Conservation (phyloP, 1,140 invertebrate genomes). For the Contarinia nasturtii region DNA sequence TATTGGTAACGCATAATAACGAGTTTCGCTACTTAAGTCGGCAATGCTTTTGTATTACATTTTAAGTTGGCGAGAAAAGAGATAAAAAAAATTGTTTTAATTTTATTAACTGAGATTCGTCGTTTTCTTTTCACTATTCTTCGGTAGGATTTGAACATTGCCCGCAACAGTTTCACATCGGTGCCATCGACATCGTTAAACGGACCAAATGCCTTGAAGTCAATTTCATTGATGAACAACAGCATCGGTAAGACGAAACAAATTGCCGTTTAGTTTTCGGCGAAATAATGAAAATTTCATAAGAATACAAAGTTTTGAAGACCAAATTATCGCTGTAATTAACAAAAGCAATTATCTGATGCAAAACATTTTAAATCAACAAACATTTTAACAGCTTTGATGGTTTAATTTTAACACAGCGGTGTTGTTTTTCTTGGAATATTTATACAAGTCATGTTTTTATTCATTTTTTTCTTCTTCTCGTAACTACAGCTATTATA, state of each 20-base stretch:
- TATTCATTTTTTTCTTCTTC: conserved; percentile 5
- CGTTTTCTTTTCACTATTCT: conserved; percentile 1
- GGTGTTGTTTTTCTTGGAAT: no score
- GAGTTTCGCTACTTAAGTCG: neutral
- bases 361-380: no score
- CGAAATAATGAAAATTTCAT: no score
- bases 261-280: neutral
- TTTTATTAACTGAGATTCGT: neutral
- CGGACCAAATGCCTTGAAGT: conserved; percentile 47
- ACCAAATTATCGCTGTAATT: no score
- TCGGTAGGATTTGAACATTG: conserved; percentile 52
- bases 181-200: conserved; percentile 63
- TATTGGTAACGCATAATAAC: no score
- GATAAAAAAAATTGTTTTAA: neutral
- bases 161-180: conserved; percentile 51
- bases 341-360: no score
- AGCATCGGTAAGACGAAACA: conserved; percentile 45
- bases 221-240: conserved; percentile 55
- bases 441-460: no score
- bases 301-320: no score
- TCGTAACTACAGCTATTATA: conserved; percentile 34
- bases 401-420: no score
- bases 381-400: no score
- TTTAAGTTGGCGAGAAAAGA: conserved; percentile 1
- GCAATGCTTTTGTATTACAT: neutral